Evolutionary conservation across 2,888 invertebrate species (phyloP), one percentile per base, ranked within the genome.

Genomic region (Meghimatium bilineatum): DNA sequence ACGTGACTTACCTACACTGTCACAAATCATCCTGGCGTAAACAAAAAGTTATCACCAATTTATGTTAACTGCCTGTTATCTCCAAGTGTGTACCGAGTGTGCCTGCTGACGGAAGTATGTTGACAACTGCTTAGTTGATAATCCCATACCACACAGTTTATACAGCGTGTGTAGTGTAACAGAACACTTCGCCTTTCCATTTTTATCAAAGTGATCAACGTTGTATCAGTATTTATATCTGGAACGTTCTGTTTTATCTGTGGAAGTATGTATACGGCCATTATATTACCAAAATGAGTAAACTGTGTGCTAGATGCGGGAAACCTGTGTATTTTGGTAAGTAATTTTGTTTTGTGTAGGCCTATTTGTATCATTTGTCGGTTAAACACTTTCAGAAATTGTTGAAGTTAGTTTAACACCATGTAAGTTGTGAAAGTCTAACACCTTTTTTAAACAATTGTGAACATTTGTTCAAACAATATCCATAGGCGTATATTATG

Each of bases 311-410:
- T n/a, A 88, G 88, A 75, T 91, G 91, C 84, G 89, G 89, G 79
- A 90, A 90, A 86, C 90, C 91, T 49, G 91, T 91, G 10, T 91
- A 90, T 88, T 90, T 90, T 86, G 91, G 91, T 91, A 88, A 89
- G 90, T 88, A 36, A 32, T 63, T 12, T 8, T 6, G 10, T 44
- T 38, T 72, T 36, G 14, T n/a, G n/a, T n/a, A n/a, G n/a, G n/a
- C n/a, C n/a, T n/a, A n/a, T n/a, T n/a, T n/a, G n/a, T 32, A 34
- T 29, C 29, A 29, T 10, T 14, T 20, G 20, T 56, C 56, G 2
- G 10, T 56, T 14, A 3, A 56, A 23, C 56, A 44, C 12, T 44
- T 44, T 44, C 12, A 44, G 12, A 44, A 8, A 44, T 44, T 44
- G 44, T 44, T 44, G 12, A 44, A 44, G 12, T 44, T 8, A n/a